Evolutionary conservation across 2,797 vertebrate species (phyloP), one percentile per base, ranked within the genome.

Genomic region (Tokudaia muenninki): DNA sequence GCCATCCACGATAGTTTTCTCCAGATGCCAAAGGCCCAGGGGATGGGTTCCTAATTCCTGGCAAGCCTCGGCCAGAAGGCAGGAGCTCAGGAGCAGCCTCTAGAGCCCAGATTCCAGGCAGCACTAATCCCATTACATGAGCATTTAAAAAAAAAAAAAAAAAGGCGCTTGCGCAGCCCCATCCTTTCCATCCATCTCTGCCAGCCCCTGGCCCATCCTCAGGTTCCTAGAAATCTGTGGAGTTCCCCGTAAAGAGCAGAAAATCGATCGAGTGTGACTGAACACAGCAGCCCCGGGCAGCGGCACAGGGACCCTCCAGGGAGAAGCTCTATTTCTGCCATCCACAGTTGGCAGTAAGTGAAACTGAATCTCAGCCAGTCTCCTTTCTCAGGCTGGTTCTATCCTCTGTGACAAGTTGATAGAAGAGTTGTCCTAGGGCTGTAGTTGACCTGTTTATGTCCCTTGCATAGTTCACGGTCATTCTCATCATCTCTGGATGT

Each of bases 251-350:
- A 37, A 41, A 34, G 0, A 83, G 19, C 24, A 59, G 79, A n/a
- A 92, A 81, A 34, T 29, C 11, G 0, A 44, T 29, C 6, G 0
- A 0, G 7, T 9, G 10, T 4, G 6, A 55, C 63, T 8, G 8
- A 4, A 6, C 65, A 1, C 26, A 2, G 29, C 31, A 41, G 63
- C n/a, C 78, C 1, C 19, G 29, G 1, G 8, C 2, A 22, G 90
- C n/a, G 1, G 3, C 11, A 0, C 31, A 11, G 21, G 31, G 47
- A 3, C 17, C 41, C 44, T 16, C 55, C n/a, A 0, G 47, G n/a
- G 65, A 16, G 4, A 37, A 7, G 59, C 78, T 88, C 29, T 22
- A 34, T 0, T 1, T 1, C 2, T 0, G 4, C 67, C 22, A 4
- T 6, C 50, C 52, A 14, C 26, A 13, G 7, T 67, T 31, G 22